Evolutionary conservation across 2,797 vertebrate genomes (phyloP).

Genomic region (Sebastes trivittatus): DNA sequence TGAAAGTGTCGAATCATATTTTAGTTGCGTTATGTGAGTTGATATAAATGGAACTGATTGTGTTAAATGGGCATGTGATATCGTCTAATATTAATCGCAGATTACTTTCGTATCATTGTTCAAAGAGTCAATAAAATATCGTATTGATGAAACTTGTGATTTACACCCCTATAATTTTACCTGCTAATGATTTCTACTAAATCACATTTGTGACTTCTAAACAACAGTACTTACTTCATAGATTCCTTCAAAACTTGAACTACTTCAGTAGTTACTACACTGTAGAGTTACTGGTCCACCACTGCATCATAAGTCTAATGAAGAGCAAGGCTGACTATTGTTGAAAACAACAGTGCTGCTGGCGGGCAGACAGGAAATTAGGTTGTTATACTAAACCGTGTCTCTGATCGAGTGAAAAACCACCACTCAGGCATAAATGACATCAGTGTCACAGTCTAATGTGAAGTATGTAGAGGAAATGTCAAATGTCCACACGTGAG

Average conservation of each 20-base stretch:
- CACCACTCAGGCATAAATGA: background rate
- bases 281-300: background rate
- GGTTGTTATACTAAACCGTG: background rate
- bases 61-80: too few relatives aligned
- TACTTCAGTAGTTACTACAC: background rate
- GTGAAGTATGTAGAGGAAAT: background rate
- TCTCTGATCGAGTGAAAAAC: background rate
- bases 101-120: too few relatives aligned
- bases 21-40: too few relatives aligned
- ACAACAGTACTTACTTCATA: rapidly evolving
- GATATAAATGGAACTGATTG: too few relatives aligned
- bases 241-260: background rate
- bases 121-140: too few relatives aligned
- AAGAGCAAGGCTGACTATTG: background rate
- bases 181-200: too few relatives aligned
- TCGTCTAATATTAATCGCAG: too few relatives aligned
- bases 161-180: too few relatives aligned
- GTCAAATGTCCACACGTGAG: slow-evolving; percentile 23
- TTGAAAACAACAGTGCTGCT: background rate
- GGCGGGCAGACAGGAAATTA: background rate
- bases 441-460: background rate
- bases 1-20: too few relatives aligned
- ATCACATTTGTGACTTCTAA: background rate
- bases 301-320: background rate
- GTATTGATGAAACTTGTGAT: too few relatives aligned